Evolutionary conservation across 2,888 invertebrate genomes (phyloP).

Genomic region (Amphipyra tragopoginis): DNA sequence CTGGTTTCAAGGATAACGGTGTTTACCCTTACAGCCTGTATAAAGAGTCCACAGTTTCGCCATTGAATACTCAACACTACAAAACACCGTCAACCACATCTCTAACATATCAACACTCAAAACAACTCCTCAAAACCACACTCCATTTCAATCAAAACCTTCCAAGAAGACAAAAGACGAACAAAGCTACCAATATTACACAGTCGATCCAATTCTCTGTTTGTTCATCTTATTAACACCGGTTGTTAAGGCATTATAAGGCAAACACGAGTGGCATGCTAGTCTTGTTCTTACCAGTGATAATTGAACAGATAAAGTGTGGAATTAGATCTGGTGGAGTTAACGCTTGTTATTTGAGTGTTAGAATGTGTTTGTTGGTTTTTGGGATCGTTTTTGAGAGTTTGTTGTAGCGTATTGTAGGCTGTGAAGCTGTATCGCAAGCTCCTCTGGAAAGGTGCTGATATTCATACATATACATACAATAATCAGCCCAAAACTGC

Average conservation of each 20-base stretch:
- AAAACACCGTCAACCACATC: no score
- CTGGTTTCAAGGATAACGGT: no score
- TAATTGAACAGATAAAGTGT: slow-evolving; percentile 81
- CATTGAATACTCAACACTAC: no score
- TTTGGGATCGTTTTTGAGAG: slow-evolving; percentile 22
- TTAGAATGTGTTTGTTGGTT: slow-evolving; percentile 31
- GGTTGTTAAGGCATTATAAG: slow-evolving; percentile 70
- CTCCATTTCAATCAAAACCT: slow-evolving; percentile 43
- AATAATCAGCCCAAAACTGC: no score
- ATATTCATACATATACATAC: no score
- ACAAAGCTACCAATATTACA: slow-evolving; percentile 80
- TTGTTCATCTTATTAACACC: slow-evolving; percentile 68
- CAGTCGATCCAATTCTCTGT: slow-evolving; percentile 74
- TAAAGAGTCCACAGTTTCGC: no score
- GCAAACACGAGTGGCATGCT: slow-evolving; percentile 62
- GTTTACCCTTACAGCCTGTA: no score
- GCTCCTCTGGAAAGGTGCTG: no score
- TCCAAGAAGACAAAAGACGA: slow-evolving; percentile 69
- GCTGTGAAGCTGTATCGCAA: no score
- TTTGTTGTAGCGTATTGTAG: no score
- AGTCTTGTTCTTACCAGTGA: slow-evolving; percentile 68
- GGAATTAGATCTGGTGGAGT: slow-evolving; percentile 75
- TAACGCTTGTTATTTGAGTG: slow-evolving; percentile 61
- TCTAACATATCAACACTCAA: no score
- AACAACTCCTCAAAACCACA: not conserved